A percentile compares a stretch with the other conserved stretches of the same genome.
Conservation (phyloP, 2,888 invertebrate genomes). For the Drosophila emarginata region DNA sequence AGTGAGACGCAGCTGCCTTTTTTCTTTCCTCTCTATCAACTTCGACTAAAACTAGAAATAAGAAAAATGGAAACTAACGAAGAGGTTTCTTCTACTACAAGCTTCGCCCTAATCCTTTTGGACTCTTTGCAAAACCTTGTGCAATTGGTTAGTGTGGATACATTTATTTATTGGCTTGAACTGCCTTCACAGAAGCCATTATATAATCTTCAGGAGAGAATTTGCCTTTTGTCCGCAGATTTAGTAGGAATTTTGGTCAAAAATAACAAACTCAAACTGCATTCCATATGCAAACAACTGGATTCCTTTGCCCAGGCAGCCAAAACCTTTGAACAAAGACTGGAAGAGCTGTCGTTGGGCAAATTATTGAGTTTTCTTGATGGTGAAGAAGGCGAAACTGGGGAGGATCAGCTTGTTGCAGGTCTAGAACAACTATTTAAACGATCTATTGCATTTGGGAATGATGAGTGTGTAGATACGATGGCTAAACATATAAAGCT, state of each 20-base stretch:
- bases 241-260: constrained; percentile 6
- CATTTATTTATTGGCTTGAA: constrained; percentile 54
- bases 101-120: constrained; percentile 24
- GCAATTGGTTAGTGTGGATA: constrained; percentile 31
- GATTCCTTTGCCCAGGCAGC: constrained; percentile 35
- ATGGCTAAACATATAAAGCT: constrained; percentile 36
- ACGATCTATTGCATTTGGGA: constrained; percentile 52
- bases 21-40: constrained; percentile 30
- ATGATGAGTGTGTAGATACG: constrained; percentile 52
- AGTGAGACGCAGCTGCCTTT: background rate
- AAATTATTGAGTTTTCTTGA: constrained; percentile 52
- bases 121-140: constrained; percentile 48
- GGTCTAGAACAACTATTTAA: constrained; percentile 36
- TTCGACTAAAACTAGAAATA: constrained; percentile 12
- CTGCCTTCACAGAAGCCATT: constrained; percentile 38
- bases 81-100: background rate
- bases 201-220: constrained; percentile 39
- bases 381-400: constrained; percentile 18
- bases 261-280: constrained; percentile 10
- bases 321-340: constrained; percentile 29
- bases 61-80: background rate
- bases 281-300: constrained; percentile 33
- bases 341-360: constrained; percentile 35
- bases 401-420: constrained; percentile 1
- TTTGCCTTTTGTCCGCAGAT: constrained; percentile 27